A percentile compares a stretch with the other conserved stretches of the same genome.
phyloP scores from a whole-genome alignment of 1,140 invertebrate genomes.

The Cryptotermes secundus region DNA sequence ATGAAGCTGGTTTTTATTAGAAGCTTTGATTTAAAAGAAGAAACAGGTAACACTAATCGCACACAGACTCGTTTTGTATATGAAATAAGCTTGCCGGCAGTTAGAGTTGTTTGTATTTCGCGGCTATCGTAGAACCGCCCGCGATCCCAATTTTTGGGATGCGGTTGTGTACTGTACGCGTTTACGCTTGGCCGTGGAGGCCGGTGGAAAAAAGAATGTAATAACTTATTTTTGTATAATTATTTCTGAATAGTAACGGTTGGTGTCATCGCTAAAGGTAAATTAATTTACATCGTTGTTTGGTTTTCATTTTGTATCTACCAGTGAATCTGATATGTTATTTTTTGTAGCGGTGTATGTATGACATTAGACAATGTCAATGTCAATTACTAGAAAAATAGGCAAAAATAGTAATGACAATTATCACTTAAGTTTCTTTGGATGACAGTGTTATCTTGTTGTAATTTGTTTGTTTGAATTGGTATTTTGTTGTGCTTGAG shows the following conservation, averaged over 20 bases:
- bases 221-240: slow-evolving; percentile 15
- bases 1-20: background rate
- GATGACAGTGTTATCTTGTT: background rate
- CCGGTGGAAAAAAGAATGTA: slow-evolving; percentile 26
- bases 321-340: slow-evolving; percentile 2
- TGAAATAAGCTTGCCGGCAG: slow-evolving; percentile 15
- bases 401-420: slow-evolving; percentile 20
- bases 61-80: background rate
- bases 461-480: background rate
- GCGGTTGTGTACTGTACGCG: slow-evolving; percentile 22
- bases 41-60: slow-evolving; percentile 19
- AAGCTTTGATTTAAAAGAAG: background rate
- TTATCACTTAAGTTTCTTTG: background rate
- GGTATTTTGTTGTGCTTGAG: background rate
- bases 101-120: slow-evolving; percentile 31
- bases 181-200: slow-evolving; percentile 28
- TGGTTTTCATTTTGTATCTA: slow-evolving; percentile 18
- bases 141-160: slow-evolving; percentile 28
- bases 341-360: slow-evolving; percentile 26
- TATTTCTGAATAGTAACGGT: background rate
- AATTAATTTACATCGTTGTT: background rate
- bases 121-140: slow-evolving; percentile 27
- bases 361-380: slow-evolving; percentile 35
- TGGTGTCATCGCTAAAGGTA: background rate
- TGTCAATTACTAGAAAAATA: slow-evolving; percentile 35